phyloP scores from a whole-genome alignment of 2,888 invertebrate species.

The Ophion obscuratus region DNA sequence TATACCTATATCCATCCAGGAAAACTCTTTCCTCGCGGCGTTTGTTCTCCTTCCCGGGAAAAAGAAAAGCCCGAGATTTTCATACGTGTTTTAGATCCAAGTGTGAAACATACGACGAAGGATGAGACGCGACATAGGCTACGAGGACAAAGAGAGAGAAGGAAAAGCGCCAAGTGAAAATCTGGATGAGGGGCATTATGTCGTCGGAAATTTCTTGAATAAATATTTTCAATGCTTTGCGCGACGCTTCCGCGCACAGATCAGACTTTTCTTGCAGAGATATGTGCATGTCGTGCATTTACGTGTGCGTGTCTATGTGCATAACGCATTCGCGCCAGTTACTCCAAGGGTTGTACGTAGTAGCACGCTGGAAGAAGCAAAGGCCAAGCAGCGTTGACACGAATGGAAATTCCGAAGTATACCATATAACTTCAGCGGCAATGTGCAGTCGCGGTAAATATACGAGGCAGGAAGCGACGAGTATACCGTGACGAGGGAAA shows the following conservation, averaged over 20 bases:
- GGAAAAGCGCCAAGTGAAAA: slow-evolving; percentile 42
- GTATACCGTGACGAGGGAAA: slow-evolving; percentile 10
- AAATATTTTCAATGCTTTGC: slow-evolving; percentile 68
- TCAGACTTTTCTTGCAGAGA: slow-evolving; percentile 42
- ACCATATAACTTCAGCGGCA: slow-evolving; percentile 23
- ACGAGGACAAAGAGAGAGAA: neutral
- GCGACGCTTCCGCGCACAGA: slow-evolving; percentile 48
- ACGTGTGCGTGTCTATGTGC: slow-evolving; percentile 3
- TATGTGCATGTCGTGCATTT: slow-evolving; percentile 30
- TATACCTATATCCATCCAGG: neutral
- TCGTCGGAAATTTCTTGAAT: slow-evolving; percentile 69
- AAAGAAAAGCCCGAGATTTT: slow-evolving; percentile 40
- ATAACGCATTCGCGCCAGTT: slow-evolving; percentile 28
- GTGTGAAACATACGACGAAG: slow-evolving; percentile 29
- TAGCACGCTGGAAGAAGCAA: slow-evolving; percentile 9
- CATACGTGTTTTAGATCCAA: slow-evolving; percentile 30
- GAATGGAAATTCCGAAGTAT: slow-evolving; percentile 45
- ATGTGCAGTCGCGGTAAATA: slow-evolving; percentile 43
- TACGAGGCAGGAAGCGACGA: slow-evolving; percentile 14
- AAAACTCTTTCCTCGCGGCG: slow-evolving; percentile 28
- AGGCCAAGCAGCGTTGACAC: slow-evolving; percentile 8
- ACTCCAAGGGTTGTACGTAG: slow-evolving; percentile 13
- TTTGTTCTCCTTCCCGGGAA: slow-evolving; percentile 6
- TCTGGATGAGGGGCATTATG: slow-evolving; percentile 45
- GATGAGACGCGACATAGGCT: neutral